phyloP scores from a whole-genome alignment of 2,888 invertebrate genomes.

The Acrobasis repandana region DNA sequence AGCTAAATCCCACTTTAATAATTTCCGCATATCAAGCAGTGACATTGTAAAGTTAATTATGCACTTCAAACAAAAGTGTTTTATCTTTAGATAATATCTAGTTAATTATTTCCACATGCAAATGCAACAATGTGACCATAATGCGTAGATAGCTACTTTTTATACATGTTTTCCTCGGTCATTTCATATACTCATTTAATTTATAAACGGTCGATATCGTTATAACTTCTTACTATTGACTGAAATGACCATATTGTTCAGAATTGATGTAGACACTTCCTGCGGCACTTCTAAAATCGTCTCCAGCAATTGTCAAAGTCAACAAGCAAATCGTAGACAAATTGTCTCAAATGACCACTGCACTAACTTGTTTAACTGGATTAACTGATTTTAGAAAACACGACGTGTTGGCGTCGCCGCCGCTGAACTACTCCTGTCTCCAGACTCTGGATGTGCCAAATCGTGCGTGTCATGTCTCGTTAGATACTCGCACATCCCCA shows the following conservation, averaged over 20 bases:
- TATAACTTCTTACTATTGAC: constrained; percentile 35
- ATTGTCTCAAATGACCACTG: constrained; percentile 70
- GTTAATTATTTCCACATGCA: constrained; percentile 12
- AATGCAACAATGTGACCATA: constrained; percentile 19
- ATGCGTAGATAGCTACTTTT: neutral
- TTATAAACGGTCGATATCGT: neutral
- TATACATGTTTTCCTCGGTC: too few species aligned
- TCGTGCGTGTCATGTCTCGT: constrained; percentile 63
- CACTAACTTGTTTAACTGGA: constrained; percentile 67
- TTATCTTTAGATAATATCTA: neutral
- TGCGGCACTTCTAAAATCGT: constrained; percentile 46
- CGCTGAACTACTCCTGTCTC: constrained; percentile 33
- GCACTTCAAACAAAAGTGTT: constrained; percentile 11
- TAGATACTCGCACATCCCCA: constrained; percentile 52
- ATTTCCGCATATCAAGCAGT: neutral
- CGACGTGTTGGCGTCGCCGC: constrained; percentile 37
- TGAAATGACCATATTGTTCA: constrained; percentile 43
- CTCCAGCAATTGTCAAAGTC: constrained; percentile 60
- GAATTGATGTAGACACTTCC: constrained; percentile 54
- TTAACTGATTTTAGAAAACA: constrained; percentile 71
- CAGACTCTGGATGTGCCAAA: constrained; percentile 42
- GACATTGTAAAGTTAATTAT: constrained; percentile 8
- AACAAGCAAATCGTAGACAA: constrained; percentile 64
- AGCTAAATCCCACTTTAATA: neutral
- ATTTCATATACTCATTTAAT: neutral